phyloP scores from a whole-genome alignment of 2,888 invertebrate species.

The Agrotis segetum region DNA sequence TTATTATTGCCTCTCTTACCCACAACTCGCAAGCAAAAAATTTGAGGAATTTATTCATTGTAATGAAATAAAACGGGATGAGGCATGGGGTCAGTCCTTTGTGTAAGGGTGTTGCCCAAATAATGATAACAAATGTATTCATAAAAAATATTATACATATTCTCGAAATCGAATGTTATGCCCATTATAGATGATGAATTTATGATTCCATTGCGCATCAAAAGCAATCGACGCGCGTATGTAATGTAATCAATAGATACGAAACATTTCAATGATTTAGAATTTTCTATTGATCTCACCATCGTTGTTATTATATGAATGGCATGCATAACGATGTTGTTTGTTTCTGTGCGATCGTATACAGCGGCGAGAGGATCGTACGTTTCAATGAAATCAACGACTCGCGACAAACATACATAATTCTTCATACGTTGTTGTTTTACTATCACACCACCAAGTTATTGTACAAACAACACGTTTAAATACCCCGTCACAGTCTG shows the following conservation, averaged over 20 bases:
- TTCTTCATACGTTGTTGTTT: conserved; percentile 42
- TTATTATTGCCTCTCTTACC: conserved; percentile 52
- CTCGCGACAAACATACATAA: conserved; percentile 44
- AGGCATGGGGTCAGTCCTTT: conserved; percentile 47
- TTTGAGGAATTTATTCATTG: conserved; percentile 62
- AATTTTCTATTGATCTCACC: conserved; percentile 62
- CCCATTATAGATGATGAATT: conserved; percentile 45
- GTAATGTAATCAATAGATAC: conserved; percentile 50
- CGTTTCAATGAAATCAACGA: conserved; percentile 48
- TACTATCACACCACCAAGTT: conserved; percentile 49
- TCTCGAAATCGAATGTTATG: conserved; percentile 14
- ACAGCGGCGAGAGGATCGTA: conserved; percentile 32
- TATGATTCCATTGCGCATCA: conserved; percentile 53
- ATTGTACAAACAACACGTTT: conserved; percentile 53
- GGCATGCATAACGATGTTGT: conserved; percentile 54
- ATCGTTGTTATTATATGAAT: conserved; percentile 54
- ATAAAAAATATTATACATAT: conserved; percentile 21
- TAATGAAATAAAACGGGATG: conserved; percentile 55
- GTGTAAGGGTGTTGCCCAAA: conserved; percentile 31
- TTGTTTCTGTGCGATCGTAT: conserved; percentile 50
- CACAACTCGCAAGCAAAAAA: conserved; percentile 50
- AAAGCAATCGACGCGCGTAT: conserved; percentile 48
- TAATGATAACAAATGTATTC: conserved; percentile 41
- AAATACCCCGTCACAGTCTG: conserved; percentile 49
- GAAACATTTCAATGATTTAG: conserved; percentile 57